Evolutionary conservation across 2,888 invertebrate genomes (phyloP), one percentile per base, ranked within the genome.

Genomic region (Cordilura impudica): DNA sequence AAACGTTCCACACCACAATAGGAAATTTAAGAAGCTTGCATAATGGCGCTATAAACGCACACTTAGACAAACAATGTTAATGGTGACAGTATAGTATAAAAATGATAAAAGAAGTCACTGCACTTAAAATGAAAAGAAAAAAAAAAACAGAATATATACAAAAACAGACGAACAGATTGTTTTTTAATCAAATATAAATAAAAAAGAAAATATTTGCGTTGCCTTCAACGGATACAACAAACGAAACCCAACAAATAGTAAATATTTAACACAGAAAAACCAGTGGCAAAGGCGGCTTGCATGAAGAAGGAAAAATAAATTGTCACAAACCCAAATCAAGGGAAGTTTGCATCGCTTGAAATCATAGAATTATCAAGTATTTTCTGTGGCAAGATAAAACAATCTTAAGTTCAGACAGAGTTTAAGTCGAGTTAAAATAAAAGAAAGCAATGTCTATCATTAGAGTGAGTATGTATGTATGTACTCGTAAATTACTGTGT

Each of bases 11-110:
- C 56, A 53, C 35, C 29, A 47, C 49, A 71, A 69, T 53, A 67
- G 58, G 71, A 79, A 69, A 79, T 75, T 79, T 75, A 75, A 79
- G 79, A 79, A 67, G 79, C 63, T 76, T 79, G 79, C 75, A 79
- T 75, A 79, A 79, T 79, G 79, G 79, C 79, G 79, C 79, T 79
- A 71, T 49, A 66, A 47, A 66, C 47, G 69, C 26, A 61, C 26
- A 66, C 39, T 49, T 26, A 66, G 21, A 14, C 49, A 65, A 71
- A 56, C 49, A 67, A 75, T 45, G 56, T 47, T 75, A 66, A 79
- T 69, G 71, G 56, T 79, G 75, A 79, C 79, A 79, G 23, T 6
- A 18, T 21, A 21, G 19, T 56, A 54, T 18, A 6, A 39, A 29
- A 19, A 47, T 6, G 29, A 47, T 18, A 58, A 53, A 45, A 75